Conservation (phyloP, 2,113 vertebrate genomes). For the Xerus inauris region DNA sequence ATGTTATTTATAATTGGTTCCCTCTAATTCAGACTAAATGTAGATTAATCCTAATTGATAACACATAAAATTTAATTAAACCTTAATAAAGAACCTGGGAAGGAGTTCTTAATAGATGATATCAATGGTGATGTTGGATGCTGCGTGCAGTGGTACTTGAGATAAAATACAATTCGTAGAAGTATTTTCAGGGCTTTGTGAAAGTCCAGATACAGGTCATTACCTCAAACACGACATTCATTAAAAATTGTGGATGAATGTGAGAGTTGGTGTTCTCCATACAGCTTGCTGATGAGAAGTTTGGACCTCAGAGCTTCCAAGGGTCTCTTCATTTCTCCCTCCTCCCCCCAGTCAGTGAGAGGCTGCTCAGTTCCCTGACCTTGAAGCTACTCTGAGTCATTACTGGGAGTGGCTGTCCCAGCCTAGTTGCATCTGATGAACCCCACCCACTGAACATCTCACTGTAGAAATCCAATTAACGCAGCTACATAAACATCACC, state of each 20-base stretch:
- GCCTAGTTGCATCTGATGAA: not conserved
- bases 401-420: not conserved
- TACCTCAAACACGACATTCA: constrained; percentile 57
- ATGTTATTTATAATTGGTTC: constrained; percentile 84
- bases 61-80: constrained; percentile 85
- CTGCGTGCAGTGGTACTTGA: constrained; percentile 32
- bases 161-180: constrained; percentile 29
- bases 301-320: not conserved
- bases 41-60: constrained; percentile 85
- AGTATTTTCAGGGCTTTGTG: constrained; percentile 41
- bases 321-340: not conserved
- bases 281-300: not conserved
- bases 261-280: not conserved
- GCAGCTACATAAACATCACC: constrained; percentile 19
- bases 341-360: not conserved
- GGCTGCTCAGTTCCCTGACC: not conserved
- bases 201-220: constrained; percentile 61
- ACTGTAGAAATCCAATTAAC: constrained; percentile 66
- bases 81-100: constrained; percentile 75
- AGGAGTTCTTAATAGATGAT: constrained; percentile 61
- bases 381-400: not conserved
- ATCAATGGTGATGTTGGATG: constrained; percentile 53
- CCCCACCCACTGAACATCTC: not conserved
- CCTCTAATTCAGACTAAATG: constrained; percentile 84
- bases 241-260: constrained; percentile 47